Base-by-base conservation (phyloP, 2,797 vertebrate species). In the Gastrophryne carolinensis region DNA sequence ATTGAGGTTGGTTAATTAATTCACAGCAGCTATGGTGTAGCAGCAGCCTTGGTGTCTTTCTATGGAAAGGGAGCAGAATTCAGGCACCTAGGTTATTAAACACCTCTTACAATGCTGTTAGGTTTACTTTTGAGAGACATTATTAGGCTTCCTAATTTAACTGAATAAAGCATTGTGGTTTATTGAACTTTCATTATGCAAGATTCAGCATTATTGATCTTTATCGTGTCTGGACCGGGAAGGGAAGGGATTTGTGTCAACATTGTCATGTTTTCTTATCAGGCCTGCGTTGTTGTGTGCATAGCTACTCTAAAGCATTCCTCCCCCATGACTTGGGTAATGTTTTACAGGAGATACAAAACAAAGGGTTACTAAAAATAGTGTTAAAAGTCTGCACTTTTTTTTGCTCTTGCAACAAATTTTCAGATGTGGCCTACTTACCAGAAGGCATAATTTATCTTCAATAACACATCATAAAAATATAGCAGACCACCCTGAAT, bases 171-270 rank as follows among this genome's bases (percentile, higher is more conserved):
- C 29, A 56, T 56, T 57, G 52, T 41, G 66, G 68, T 49, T 56
- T 78, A 78, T 78, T 66, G 75, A 66, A 71, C 53, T 66, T 60
- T 72, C 63, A 78, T 78, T 72, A 72, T 78, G 15, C 52, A 56
- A 60, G 52, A 64, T 66, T 72, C 54, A 72, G 53, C 63, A 66
- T 58, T 78, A 78, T 78, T 72, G 68, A 78, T 78, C 37, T 35
- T 21, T 49, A 39, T 66, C 70, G 58, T 78, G 68, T 72, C 75
- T 78, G 60, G 21, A 58, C 65, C 37, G 34, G 50, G 50, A 72
- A 54, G 41, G 35, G 64, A 78, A 71, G 44, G 61, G 68, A 78
- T 65, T 65, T 60, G 29, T 49, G 44, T 66, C 61, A 66, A 78
- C 52, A 72, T 10, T 30, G 53, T 27, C 69, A 57, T 70, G 30